phyloP scores from a whole-genome alignment of 2,113 vertebrate species.

The Cromileptes altivelis region DNA sequence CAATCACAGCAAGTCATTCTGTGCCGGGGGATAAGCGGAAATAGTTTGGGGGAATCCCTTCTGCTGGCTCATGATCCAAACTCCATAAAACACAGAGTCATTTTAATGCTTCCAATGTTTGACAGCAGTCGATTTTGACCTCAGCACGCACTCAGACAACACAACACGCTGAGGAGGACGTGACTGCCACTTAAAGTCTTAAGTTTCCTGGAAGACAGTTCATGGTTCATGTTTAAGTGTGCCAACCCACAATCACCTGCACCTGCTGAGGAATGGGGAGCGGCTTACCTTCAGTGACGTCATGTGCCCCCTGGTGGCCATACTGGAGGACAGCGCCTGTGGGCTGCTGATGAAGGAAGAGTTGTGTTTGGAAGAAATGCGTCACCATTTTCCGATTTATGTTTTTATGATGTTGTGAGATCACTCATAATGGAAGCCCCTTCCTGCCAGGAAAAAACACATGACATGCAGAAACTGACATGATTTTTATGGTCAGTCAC shows the following conservation, averaged over 20 bases:
- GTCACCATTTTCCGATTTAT: no score
- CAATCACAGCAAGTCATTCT: slow-evolving; percentile 51
- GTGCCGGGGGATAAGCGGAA: not conserved
- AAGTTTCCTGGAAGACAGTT: slow-evolving; percentile 9
- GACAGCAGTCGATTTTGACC: not conserved
- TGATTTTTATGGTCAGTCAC: no score
- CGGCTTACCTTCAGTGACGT: slow-evolving; percentile 14
- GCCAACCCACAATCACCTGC: slow-evolving; percentile 35
- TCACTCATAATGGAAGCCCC: no score
- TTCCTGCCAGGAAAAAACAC: no score
- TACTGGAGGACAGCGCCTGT: not conserved
- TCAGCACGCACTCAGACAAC: not conserved
- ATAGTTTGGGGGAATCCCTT: not conserved
- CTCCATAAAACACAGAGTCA: not conserved
- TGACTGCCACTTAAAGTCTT: no score
- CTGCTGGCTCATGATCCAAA: not conserved
- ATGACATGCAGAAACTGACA: no score
- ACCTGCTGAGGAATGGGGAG: slow-evolving; percentile 65
- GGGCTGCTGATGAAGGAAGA: no score
- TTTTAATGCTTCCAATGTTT: not conserved
- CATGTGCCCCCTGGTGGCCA: not conserved
- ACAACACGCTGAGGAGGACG: no score
- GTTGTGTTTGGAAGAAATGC: no score
- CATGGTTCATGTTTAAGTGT: not conserved
- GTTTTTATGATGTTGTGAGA: no score